Conservation (phyloP, 2,113 vertebrate genomes). For the Manacus vitellinus region DNA sequence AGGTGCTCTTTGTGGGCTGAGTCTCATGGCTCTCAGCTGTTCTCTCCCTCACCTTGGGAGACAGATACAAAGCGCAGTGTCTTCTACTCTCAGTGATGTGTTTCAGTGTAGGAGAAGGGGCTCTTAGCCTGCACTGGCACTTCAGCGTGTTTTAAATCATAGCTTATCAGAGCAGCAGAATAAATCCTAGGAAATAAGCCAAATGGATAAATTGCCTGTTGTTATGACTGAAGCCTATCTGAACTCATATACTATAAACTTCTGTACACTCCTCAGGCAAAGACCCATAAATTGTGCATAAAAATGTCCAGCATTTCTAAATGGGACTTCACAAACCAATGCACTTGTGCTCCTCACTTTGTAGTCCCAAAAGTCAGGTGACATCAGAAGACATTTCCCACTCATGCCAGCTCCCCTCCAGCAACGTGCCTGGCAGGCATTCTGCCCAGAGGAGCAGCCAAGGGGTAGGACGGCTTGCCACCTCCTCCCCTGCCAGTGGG, state of each 20-base stretch:
- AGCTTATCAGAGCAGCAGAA: background rate
- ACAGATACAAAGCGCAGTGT: background rate
- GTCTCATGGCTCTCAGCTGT: background rate
- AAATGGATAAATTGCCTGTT: background rate
- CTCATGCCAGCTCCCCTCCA: rapidly evolving
- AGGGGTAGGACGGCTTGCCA: background rate
- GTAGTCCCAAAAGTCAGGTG: background rate
- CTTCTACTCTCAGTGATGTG: background rate
- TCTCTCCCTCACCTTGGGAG: background rate
- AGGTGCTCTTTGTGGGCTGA: background rate
- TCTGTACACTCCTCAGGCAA: background rate
- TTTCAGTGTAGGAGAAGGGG: background rate
- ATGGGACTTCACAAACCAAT: background rate
- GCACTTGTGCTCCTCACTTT: background rate
- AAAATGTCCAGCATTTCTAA: background rate
- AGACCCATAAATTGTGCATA: background rate
- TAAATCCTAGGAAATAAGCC: background rate
- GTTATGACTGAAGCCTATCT: background rate
- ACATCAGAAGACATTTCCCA: background rate
- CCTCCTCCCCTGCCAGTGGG: background rate
- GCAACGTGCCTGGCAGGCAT: background rate
- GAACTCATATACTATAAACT: background rate
- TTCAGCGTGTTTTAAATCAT: background rate
- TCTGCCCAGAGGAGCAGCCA: background rate
- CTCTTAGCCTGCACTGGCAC: background rate